Evolutionary conservation across 2,797 vertebrate species (phyloP), one percentile per base, ranked within the genome.

Genomic region (Melopsittacus undulatus): DNA sequence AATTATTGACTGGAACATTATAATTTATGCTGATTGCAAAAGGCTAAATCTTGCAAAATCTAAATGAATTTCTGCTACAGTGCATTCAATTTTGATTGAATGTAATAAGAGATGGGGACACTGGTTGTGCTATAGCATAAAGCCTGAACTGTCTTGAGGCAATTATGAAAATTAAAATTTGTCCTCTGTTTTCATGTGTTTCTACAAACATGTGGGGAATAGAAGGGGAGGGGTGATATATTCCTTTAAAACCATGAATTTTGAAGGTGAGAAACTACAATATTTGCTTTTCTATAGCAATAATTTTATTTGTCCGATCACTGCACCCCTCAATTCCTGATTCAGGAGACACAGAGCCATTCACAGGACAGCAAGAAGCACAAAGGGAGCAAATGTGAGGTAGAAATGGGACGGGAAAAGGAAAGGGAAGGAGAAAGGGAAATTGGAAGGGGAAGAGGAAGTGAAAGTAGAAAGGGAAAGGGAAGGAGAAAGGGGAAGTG

Each of bases 1-100:
- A 93, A 87, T 49, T 86, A 61, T 90, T 92, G 78, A 91, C 73
- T 56, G 46, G 40, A 85, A 89, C 62, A 46, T 62, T 91, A 36
- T 54, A 67, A 83, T 91, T 87, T 76, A 83, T 79, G 73, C 36
- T 91, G 62, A 91, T 94, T 91, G 89, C 45, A 42, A 86, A 95
- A 83, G 79, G 62, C 62, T 26, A 49, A 18, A 63, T 30, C 57
- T 81, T 73, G 90, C 77, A 87, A 92, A 96, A 78, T 57, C 62
- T 68, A 78, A 89, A 85, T 79, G 0, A 94, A 92, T 83, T 78
- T 91, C 67, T 91, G 23, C 45, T 85, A 75, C 29, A 85, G 23
- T 1, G 0, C 14, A 46, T 69, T 81, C 24, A 75, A 43, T 15
- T 83, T 84, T 80, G 61, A 62, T 46, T 46, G 63, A 78, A 61